Evolutionary conservation across 1,140 invertebrate genomes (phyloP).

Genomic region (Conopomorpha cramerella): DNA sequence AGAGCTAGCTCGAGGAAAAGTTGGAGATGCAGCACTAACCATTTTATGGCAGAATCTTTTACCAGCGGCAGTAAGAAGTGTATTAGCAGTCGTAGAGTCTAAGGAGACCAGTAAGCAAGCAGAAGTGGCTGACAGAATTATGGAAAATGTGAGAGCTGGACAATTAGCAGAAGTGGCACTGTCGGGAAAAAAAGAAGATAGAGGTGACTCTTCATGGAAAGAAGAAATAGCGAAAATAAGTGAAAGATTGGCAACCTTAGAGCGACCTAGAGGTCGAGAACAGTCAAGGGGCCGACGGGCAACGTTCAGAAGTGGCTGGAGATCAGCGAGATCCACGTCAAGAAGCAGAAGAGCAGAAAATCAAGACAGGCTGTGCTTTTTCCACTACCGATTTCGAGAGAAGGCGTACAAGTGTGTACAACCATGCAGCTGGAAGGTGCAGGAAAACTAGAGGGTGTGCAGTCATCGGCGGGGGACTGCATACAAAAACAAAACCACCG

Average conservation of each 20-base stretch:
- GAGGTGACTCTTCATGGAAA: no score
- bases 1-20: conserved; percentile 4
- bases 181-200: not conserved
- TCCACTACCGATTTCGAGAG: no score
- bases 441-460: conserved; percentile 13
- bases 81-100: conserved; percentile 8
- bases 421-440: not conserved
- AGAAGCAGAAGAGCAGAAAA: no score
- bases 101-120: not conserved
- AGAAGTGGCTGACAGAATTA: no score
- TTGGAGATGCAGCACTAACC: conserved; percentile 6
- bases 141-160: not conserved
- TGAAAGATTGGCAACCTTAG: no score
- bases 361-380: no score
- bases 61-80: conserved; percentile 6
- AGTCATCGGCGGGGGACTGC: conserved; percentile 10
- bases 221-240: not conserved
- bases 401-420: no score
- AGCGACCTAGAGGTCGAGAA: no score
- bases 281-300: no score
- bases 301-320: no score
- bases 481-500: conserved; percentile 9
- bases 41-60: conserved; percentile 7
- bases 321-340: no score
- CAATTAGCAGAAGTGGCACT: not conserved